These are phyloP conservation scores for Argyra leucocephala DNA, from an alignment of 2,888 invertebrate genomes.

Conservation along the genomic window DNA sequence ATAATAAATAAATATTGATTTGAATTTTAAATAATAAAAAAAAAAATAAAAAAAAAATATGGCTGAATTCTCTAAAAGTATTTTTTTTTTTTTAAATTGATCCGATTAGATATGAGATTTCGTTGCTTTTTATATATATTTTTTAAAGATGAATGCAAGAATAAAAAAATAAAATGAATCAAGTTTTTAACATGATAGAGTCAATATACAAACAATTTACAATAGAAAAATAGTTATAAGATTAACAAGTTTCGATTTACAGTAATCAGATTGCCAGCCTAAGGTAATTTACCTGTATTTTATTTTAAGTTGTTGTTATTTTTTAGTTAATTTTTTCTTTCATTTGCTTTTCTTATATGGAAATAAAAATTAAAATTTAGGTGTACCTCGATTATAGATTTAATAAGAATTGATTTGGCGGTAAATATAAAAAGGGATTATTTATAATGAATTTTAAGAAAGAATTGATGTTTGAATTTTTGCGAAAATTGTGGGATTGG, in stretches of 20 bases:
- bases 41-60: neutral
- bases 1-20: conserved; percentile 1
- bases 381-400: neutral
- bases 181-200: neutral
- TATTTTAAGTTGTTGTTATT: too few species aligned
- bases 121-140: neutral
- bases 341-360: neutral
- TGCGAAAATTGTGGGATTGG: too few species aligned
- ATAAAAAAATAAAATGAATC: too few species aligned
- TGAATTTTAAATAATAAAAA: neutral
- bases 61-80: too few species aligned
- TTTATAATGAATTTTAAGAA: neutral
- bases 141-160: neutral
- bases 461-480: too few species aligned
- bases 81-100: too few species aligned
- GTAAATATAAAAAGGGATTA: neutral
- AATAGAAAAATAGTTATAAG: neutral
- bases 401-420: neutral
- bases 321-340: too few species aligned
- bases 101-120: neutral
- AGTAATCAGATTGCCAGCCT: too few species aligned
- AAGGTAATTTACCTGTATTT: too few species aligned
- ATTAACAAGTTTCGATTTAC: neutral
- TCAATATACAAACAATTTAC: neutral
- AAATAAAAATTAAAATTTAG: neutral